Evolutionary conservation across 2,797 vertebrate genomes (phyloP).

Genomic region (Phrynocephalus vlangalii): DNA sequence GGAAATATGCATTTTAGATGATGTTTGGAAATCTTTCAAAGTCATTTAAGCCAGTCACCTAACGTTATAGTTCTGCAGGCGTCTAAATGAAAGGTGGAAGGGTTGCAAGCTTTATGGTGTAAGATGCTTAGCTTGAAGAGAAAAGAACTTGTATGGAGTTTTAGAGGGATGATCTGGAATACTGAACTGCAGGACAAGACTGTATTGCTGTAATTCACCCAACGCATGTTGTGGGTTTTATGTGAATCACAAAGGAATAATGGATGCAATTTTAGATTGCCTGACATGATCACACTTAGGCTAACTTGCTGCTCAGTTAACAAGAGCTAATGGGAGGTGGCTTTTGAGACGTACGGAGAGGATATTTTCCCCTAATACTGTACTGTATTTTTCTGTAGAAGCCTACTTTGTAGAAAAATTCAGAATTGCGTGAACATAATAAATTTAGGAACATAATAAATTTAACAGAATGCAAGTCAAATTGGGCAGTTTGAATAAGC

Average conservation of each 20-base stretch:
- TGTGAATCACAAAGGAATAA: too few relatives aligned
- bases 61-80: neutral
- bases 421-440: neutral
- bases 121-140: neutral
- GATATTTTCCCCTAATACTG: neutral
- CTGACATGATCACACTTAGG: neutral
- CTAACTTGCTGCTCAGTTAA: neutral
- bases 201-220: neutral
- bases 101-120: neutral
- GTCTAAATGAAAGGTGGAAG: neutral
- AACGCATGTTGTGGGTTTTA: too few relatives aligned
- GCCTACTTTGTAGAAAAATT: neutral
- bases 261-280: neutral
- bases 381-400: neutral
- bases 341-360: neutral
- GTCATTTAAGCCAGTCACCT: neutral
- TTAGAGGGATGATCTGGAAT: neutral
- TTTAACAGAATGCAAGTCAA: neutral
- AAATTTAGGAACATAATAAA: neutral
- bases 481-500: neutral
- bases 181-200: neutral
- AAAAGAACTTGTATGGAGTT: neutral
- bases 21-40: neutral
- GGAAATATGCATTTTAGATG: neutral
- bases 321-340: neutral